These are phyloP conservation scores for Zaprionus obscuricornis DNA, from an alignment of 2,888 invertebrate genomes.

Conservation along the genomic window DNA sequence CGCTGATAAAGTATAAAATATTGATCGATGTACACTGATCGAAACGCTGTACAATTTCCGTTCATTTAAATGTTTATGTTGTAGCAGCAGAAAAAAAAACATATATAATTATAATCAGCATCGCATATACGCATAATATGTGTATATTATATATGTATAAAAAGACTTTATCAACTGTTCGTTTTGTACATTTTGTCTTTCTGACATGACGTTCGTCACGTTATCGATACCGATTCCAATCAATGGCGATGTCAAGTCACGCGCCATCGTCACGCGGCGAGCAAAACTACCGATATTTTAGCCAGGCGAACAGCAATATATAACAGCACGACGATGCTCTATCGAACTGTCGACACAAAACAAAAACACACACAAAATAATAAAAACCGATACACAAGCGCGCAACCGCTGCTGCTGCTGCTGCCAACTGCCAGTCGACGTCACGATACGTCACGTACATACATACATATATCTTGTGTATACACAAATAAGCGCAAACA, in stretches of 20 bases:
- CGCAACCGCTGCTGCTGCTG: too few relatives aligned
- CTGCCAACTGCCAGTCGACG: conserved; percentile 2
- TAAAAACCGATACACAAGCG: too few relatives aligned
- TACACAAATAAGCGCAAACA: neutral
- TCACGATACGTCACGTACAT: neutral
- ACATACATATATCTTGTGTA: neutral
- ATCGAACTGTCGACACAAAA: conserved; percentile 55
- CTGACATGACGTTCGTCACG: conserved; percentile 24
- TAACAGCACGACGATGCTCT: conserved; percentile 37
- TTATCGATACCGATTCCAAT: conserved; percentile 64
- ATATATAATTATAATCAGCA: too few relatives aligned
- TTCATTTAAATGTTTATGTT: too few relatives aligned
- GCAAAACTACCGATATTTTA: conserved; percentile 83
- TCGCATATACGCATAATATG: too few relatives aligned
- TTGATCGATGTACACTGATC: too few relatives aligned
- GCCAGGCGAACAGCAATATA: conserved; percentile 72
- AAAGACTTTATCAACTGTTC: too few relatives aligned
- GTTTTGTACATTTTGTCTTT: too few relatives aligned
- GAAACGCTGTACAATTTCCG: too few relatives aligned
- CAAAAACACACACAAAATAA: conserved; percentile 36
- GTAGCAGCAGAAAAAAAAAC: too few relatives aligned
- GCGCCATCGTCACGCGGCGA: conserved; percentile 66
- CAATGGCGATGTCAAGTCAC: conserved; percentile 59
- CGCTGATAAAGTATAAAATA: too few relatives aligned
- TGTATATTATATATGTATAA: too few relatives aligned